Evolutionary conservation across 2,888 invertebrate species (phyloP), one percentile per base, ranked within the genome.

Genomic region (Sarcophaga caerulescens): DNA sequence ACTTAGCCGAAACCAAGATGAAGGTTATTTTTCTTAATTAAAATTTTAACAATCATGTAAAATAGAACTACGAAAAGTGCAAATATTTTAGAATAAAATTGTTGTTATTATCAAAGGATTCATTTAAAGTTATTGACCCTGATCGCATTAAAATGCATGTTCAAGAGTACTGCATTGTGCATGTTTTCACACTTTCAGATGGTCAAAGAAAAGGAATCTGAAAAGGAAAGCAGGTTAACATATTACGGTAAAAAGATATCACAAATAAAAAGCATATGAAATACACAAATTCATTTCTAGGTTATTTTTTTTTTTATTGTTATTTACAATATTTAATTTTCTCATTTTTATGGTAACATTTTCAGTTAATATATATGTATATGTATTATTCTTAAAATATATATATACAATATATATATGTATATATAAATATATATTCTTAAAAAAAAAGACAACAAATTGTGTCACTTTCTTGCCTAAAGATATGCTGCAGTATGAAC

Each of bases 1-100:
- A 84, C 70, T 74, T 81, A 81, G 84, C 74, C 84, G 87, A 69
- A 70, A 65, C 45, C 85, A 88, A 88, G 87, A 85, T 87, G 86
- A 88, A 87, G 86, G 88, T 87, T 87, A 75, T 23, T 44, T 65
- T 47, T 63, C 47, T 71, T 68, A 85, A 74, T 81, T 78, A 73
- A 69, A 84, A 63, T 23, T 59, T 44, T 71, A 19, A 12, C 11
- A 71, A 14, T 52, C 52, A 52, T 4, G 3, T 14, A 14, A 52
- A 14, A 52, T 14, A 14, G 17, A 52, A 12, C 4, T 52, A 14
- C 17, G 52, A 17, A 52, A 52, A 47, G 47, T 14, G 47, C 4
- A 47, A 47, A 14, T 4, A 47, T 14, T 47, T 14, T 14, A 0
- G 47, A 47, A 14, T 47, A 14, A 14, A 47, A 47, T 11, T 47